phyloP scores from a whole-genome alignment of 2,888 invertebrate species.

The Axea sp. region DNA sequence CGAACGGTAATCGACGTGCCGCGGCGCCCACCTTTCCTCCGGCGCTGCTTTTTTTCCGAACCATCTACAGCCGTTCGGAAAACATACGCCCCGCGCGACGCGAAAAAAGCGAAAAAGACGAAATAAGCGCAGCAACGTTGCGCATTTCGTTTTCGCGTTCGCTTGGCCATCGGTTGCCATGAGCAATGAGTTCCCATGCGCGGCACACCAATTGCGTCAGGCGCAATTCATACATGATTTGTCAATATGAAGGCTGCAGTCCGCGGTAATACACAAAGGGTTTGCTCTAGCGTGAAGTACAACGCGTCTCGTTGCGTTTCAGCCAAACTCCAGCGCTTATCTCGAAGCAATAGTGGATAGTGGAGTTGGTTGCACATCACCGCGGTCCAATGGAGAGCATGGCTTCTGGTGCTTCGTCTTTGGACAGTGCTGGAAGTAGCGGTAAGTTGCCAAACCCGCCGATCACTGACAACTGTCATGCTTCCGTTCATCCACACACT shows the following conservation, averaged over 20 bases:
- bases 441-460: slow-evolving; percentile 80
- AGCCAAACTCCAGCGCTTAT: slow-evolving; percentile 73
- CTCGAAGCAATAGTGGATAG: slow-evolving; percentile 58
- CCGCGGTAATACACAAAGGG: slow-evolving; percentile 74
- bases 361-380: slow-evolving; percentile 5
- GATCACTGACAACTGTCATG: slow-evolving; percentile 3
- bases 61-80: slow-evolving; percentile 68
- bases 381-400: slow-evolving; percentile 79
- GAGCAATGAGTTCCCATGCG: slow-evolving; percentile 40
- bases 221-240: slow-evolving; percentile 64
- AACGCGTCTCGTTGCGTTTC: slow-evolving; percentile 72
- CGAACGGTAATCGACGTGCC: no score
- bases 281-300: slow-evolving; percentile 73
- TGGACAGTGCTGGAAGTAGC: slow-evolving; percentile 89
- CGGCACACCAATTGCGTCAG: slow-evolving; percentile 56
- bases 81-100: slow-evolving; percentile 68
- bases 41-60: not conserved
- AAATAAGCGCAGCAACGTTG: slow-evolving; percentile 20
- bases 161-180: slow-evolving; percentile 11
- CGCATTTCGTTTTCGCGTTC: slow-evolving; percentile 4
- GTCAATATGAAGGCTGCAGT: slow-evolving; percentile 75
- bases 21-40: not conserved
- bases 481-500: no score
- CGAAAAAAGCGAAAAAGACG: slow-evolving; percentile 6
- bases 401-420: slow-evolving; percentile 89